Evolutionary conservation across 2,113 vertebrate species (phyloP), one percentile per base, ranked within the genome.

Genomic region (Sinocyclocheilus grahami): DNA sequence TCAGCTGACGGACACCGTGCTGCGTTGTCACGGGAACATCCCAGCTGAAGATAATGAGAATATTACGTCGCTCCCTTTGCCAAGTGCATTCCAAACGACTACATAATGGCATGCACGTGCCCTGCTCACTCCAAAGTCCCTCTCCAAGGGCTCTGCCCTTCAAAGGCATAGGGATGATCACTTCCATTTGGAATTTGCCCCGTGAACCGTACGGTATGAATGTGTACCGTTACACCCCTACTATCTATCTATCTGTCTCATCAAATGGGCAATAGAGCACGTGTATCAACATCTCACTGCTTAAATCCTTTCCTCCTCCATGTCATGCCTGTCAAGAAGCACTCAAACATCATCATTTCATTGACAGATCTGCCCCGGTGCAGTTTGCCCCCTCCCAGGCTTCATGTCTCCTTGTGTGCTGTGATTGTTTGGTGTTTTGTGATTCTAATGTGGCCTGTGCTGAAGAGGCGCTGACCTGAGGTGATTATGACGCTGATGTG

Each of bases 241-340:
- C 39, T 51, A 14, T 51, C 48, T 51, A 14, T 51, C 48, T 16
- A 53, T 16, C 13, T 14, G 16, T 16, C 51, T 12, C 42, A 96
- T 97, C 95, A 95, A 94, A 93, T 94, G 90, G 88, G 91, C 93
- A 94, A 95, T 94, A 90, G 77, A 74, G 67, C 71, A 55, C 20
- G 37, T 78, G 74, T 65, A 48, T 42, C 37, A 33, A 72, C 58
- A 72, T 71, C 65, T 81, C 87, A 30, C 89, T 86, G 91, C 90
- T 92, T 92, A 92, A 92, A 77, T 84, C 87, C 89, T 91, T 79
- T 90, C 0, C 24, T 90, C 91, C 90, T 95, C 92, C 92, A 91
- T 93, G 92, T 91, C 88, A 69, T 62, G 79, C 30, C 72, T 72
- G 79, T 63, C 60, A 83, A 39, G 75, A 67, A 33, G 16, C 46